Evolutionary conservation across 2,113 vertebrate genomes (phyloP).

Genomic region (Tachysurus vachellii): DNA sequence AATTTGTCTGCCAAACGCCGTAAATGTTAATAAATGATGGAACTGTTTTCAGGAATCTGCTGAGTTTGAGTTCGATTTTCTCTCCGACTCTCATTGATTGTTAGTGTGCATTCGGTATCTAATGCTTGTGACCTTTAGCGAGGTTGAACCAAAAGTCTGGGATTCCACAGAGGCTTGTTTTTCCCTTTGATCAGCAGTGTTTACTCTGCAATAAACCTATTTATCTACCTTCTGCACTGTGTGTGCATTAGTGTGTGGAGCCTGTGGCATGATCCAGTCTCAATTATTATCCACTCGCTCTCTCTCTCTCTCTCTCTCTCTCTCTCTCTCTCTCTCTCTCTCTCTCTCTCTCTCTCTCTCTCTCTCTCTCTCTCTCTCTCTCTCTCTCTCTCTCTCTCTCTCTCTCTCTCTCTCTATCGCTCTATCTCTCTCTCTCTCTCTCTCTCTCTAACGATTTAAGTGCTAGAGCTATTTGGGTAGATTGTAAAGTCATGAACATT

Average conservation of each 20-base stretch:
- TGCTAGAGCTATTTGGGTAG: background rate
- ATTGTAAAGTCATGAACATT: background rate
- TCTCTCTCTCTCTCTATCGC: too few species aligned
- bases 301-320: background rate
- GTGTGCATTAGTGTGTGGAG: constrained; percentile 26
- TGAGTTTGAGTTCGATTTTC: background rate
- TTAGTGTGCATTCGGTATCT: background rate
- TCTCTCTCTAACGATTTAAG: too few species aligned
- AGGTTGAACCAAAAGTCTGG: background rate
- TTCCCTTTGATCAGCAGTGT: constrained; percentile 20
- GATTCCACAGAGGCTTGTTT: background rate
- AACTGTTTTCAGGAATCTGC: background rate
- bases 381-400: background rate
- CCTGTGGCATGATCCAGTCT: constrained; percentile 14
- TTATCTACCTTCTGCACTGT: constrained; percentile 14
- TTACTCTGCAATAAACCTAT: constrained; percentile 13
- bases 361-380: background rate
- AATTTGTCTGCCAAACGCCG: too few species aligned
- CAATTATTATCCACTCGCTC: constrained; percentile 25
- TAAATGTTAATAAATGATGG: background rate
- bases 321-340: background rate
- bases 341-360: background rate
- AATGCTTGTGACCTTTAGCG: background rate
- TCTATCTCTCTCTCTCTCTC: background rate
- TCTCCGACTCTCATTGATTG: background rate